These are phyloP conservation scores for Tanypteryx hageni DNA, from an alignment of 2,888 invertebrate genomes.

Conservation along the genomic window DNA sequence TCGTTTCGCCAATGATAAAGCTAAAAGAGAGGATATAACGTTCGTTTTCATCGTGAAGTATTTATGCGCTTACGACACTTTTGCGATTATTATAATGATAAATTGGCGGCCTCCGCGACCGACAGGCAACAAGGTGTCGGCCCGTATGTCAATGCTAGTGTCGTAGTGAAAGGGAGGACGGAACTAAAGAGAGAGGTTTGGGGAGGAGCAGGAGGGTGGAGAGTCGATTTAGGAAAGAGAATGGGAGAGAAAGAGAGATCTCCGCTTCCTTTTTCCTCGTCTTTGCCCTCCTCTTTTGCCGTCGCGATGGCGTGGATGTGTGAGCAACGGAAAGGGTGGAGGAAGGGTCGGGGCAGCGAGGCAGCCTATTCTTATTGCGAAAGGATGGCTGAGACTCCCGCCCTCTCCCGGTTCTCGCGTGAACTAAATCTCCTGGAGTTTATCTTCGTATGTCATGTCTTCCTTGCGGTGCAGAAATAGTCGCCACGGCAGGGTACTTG, in stretches of 20 bases:
- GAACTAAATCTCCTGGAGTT: conserved; percentile 41
- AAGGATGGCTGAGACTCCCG: background rate
- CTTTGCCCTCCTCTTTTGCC: background rate
- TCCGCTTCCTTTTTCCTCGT: background rate
- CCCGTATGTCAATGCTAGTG: background rate
- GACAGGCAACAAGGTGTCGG: conserved; percentile 28
- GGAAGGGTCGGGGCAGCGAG: background rate
- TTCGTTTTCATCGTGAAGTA: background rate
- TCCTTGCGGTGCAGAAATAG: conserved; percentile 31
- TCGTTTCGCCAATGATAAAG: background rate
- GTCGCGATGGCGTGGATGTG: background rate
- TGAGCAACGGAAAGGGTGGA: background rate
- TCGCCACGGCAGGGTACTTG: background rate
- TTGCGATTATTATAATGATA: background rate
- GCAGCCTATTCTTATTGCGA: background rate
- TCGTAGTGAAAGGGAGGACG: background rate
- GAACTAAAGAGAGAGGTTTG: background rate
- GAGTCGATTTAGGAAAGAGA: background rate
- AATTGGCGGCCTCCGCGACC: background rate
- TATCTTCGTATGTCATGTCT: conserved; percentile 31
- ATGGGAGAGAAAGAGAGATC: background rate
- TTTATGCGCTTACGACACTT: background rate
- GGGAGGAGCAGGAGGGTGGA: too few species aligned
- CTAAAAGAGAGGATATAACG: background rate
- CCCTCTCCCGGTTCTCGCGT: conserved; percentile 20